Evolutionary conservation across 1,140 invertebrate genomes (phyloP), one percentile per base, ranked within the genome.

Genomic region (Cotesia vestalis): DNA sequence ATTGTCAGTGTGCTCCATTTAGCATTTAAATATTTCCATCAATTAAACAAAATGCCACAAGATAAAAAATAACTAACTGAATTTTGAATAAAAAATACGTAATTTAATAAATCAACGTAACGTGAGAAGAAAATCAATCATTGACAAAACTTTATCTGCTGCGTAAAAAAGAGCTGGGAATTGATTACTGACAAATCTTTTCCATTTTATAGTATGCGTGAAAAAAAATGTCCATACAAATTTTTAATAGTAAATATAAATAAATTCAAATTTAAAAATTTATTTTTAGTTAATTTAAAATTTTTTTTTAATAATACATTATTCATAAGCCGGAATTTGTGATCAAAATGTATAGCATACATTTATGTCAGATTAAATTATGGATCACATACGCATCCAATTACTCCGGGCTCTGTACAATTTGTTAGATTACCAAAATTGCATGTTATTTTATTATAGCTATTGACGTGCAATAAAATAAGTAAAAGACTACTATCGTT

Each of bases 391-490:
- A 36, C 27, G 35, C 14, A 62, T 62, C 60, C 60, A 62, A 62
- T 62, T 62, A 36, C 34, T 62, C 60, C 11, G 34, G 60, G 60
- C 60, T 62, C 27, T 27, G 36, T n/a, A 62, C 36, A 62, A 38
- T 62, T 62, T 38, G 60, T 62, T 62, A 62, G 36, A 38, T 62
- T 62, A 62, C 35, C 34, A 36, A 62, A 40, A 62, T 36, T 38
- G 36, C 60, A 62, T 62, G 35, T 62, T 36, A 36, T 62, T 14
- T 62, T n/a, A 12, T 27, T 27, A 17, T 38, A 8, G 27, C 27
- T 35, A 62, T 62, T 38, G 34, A 27, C 60, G 35, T 62, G 60
- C 60, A 20, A 34, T 27, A 60, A 60, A 60, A 14, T 34, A 20
- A 55, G 5, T n/a, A 55, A 55, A 5, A n/a, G 5, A 14, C 53